Base-by-base conservation (phyloP, 2,113 vertebrate genomes). In the Pelusios castaneus region DNA sequence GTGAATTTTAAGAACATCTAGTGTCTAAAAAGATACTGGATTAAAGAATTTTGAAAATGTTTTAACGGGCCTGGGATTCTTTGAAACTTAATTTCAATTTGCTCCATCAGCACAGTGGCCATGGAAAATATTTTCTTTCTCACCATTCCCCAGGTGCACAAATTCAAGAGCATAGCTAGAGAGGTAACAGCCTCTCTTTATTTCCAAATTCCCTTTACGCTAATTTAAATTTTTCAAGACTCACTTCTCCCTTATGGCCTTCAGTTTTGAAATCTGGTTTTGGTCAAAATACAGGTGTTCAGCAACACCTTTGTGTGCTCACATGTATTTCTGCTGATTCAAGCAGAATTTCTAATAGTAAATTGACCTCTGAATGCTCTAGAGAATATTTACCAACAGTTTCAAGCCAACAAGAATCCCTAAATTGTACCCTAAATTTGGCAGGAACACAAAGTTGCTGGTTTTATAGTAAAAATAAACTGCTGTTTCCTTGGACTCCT, bases 351-450 rank as follows among this genome's bases (percentile, higher is more conserved):
- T 34, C 77, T 91, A 91, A 76, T 45, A 76, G 70, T 51, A 49
- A 12, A 91, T 10, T 24, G 73, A 49, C 89, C 84, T 96, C n/a
- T 51, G 88, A 92, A 90, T 87, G 90, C 92, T 94, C 97, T 88
- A 89, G 89, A 97, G 96, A 73, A 8, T 82, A 45, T 91, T 95
- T 92, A 91, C 45, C 0, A 0, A 85, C 93, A 22, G n/a, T 70
- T 70, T 70, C 67, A 63, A 87, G 82, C 79, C 27, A 92, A 80
- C 63, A 84, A 56, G 67, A 60, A 75, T 88, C 14, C 92, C 87
- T 27, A 95, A 93, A 94, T 90, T 95, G 82, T 88, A 88, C 75
- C 14, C 27, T 88, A 86, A 90, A 97, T 82, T 96, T 84, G 77
- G 45, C 38, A 93, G 91, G 93, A 90, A 91, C 1, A 0, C 80